Conservation (phyloP, 1,140 invertebrate species). For the Leguminivora glycinivorella region DNA sequence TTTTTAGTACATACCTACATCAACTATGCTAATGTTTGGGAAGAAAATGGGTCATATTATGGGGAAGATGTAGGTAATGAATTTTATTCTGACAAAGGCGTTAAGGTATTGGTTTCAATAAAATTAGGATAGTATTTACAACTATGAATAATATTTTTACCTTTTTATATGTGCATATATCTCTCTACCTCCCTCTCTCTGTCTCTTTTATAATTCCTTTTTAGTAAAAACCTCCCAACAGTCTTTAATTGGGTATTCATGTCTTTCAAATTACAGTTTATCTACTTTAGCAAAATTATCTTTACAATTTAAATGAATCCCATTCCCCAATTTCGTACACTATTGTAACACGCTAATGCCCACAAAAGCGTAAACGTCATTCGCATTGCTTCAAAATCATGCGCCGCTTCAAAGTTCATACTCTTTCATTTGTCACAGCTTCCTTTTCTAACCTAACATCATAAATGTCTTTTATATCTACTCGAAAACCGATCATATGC, state of each 20-base stretch:
- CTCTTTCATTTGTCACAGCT: constrained; percentile 26
- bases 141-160: no score
- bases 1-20: no score
- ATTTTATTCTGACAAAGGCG: no score
- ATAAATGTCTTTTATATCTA: neutral
- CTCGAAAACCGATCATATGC: neutral
- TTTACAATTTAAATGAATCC: constrained; percentile 10
- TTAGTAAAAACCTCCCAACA: neutral
- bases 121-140: no score
- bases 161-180: no score
- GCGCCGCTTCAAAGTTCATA: constrained; percentile 22
- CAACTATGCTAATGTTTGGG: no score
- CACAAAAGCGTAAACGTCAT: constrained; percentile 26
- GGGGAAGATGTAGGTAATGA: no score
- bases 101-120: no score
- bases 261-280: neutral
- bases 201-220: no score
- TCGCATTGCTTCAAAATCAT: constrained; percentile 24
- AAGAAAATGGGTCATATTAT: no score
- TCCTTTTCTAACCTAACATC: neutral
- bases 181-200: no score
- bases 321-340: neutral
- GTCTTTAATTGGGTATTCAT: neutral
- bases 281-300: neutral
- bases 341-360: constrained; percentile 15